Conservation (phyloP, 2,888 invertebrate genomes). For the Trilocha varians region DNA sequence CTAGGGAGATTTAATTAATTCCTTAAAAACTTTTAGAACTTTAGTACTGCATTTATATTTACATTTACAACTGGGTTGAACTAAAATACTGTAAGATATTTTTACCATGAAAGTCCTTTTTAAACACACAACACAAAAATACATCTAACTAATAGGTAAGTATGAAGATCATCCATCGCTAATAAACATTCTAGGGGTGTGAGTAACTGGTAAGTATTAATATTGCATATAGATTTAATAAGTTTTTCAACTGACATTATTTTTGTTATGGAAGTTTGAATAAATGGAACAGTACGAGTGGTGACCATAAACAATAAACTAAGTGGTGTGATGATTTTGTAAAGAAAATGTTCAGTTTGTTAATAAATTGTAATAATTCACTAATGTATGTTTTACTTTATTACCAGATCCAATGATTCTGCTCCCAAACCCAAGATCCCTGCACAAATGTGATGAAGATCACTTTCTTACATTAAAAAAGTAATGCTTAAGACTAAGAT, state of each 20-base stretch:
- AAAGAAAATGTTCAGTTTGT: conserved; percentile 22
- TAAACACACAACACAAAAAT: background rate
- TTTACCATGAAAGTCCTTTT: too few species aligned
- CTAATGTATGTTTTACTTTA: conserved; percentile 9
- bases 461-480: background rate
- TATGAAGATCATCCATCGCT: background rate
- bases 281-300: conserved; percentile 57
- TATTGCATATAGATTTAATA: conserved; percentile 6
- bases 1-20: too few species aligned
- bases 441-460: background rate
- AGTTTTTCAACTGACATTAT: background rate
- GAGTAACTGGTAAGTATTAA: conserved; percentile 32
- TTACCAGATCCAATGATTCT: conserved; percentile 63
- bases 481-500: too few species aligned
- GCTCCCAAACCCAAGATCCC: conserved; percentile 18
- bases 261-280: conserved; percentile 62
- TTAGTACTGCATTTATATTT: too few species aligned
- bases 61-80: too few species aligned
- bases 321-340: conserved; percentile 40
- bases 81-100: too few species aligned
- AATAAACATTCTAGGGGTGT: background rate
- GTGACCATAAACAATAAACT: conserved; percentile 32
- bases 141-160: background rate
- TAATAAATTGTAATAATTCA: conserved; percentile 43
- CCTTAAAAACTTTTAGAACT: too few species aligned